These are phyloP conservation scores for Numenius arquata DNA, from an alignment of 2,113 vertebrate species.

Conservation along the genomic window DNA sequence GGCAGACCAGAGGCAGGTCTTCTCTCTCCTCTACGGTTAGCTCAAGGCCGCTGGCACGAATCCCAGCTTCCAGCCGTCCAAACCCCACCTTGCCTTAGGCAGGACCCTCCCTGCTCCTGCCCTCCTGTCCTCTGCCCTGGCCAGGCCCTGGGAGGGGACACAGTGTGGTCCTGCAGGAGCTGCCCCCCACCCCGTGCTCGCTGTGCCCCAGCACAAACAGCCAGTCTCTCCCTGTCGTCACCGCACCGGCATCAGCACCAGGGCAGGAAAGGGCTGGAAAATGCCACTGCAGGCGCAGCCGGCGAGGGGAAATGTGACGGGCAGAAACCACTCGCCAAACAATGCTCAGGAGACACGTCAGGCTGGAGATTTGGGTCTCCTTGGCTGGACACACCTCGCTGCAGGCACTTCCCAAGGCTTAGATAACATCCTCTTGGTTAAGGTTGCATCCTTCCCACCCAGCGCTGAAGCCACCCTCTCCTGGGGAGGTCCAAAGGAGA, in stretches of 20 bases:
- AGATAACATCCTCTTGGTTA: background rate
- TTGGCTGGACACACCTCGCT: constrained; percentile 31
- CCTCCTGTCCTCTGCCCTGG: background rate
- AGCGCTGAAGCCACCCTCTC: background rate
- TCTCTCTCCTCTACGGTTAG: background rate
- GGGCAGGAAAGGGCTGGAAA: constrained; percentile 61
- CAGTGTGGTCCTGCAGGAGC: background rate
- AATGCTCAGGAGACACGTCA: constrained; percentile 19
- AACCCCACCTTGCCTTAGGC: background rate
- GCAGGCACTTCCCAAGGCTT: background rate
- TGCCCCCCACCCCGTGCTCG: background rate
- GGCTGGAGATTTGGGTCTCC: background rate
- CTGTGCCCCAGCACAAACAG: background rate
- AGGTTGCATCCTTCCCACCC: background rate
- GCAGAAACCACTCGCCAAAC: constrained; percentile 11
- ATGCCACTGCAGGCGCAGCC: constrained; percentile 8
- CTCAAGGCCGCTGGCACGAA: background rate
- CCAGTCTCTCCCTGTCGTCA: background rate
- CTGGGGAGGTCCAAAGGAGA: background rate
- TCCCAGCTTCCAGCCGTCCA: background rate
- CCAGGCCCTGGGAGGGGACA: background rate
- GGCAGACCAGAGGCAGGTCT: background rate
- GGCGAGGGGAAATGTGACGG: background rate
- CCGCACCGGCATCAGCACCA: background rate
- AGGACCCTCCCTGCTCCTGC: background rate